These are phyloP conservation scores for Trachelus iudaicus DNA, from an alignment of 2,888 invertebrate species.

Conservation along the genomic window DNA sequence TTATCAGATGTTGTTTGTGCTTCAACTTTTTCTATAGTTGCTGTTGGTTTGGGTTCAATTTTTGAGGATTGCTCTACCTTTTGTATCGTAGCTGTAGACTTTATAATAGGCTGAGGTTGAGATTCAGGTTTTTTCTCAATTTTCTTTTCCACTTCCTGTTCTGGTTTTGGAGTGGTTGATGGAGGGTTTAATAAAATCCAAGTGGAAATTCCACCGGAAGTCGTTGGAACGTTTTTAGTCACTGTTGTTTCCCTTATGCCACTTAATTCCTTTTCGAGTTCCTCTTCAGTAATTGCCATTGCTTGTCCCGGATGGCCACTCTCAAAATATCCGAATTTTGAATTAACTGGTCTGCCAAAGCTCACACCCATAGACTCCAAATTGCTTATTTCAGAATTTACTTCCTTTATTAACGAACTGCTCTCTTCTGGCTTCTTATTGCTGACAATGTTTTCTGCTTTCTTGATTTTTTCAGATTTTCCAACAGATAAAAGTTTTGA, in stretches of 20 bases:
- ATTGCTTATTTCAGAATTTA: slow-evolving; percentile 32
- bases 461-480: slow-evolving; percentile 13
- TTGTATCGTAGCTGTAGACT: slow-evolving; percentile 21
- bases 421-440: slow-evolving; percentile 10
- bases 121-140: slow-evolving; percentile 10
- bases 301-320: slow-evolving; percentile 73
- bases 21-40: slow-evolving; percentile 44
- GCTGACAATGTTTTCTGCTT: background rate
- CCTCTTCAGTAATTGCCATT: slow-evolving; percentile 74
- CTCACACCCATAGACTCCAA: slow-evolving; percentile 34
- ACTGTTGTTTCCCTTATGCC: slow-evolving; percentile 42
- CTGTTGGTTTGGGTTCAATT: slow-evolving; percentile 33
- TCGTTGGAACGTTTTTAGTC: slow-evolving; percentile 67
- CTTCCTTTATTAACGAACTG: slow-evolving; percentile 25
- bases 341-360: slow-evolving; percentile 57
- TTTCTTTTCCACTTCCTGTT: slow-evolving; percentile 18
- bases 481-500: slow-evolving; percentile 10
- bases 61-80: slow-evolving; percentile 31
- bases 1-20: slow-evolving; percentile 20
- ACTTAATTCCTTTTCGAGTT: slow-evolving; percentile 68
- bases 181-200: slow-evolving; percentile 79
- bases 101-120: slow-evolving; percentile 5
- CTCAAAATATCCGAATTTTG: slow-evolving; percentile 60
- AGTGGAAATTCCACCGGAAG: slow-evolving; percentile 78
- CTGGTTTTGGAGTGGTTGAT: slow-evolving; percentile 50